Evolutionary conservation across 2,888 invertebrate species (phyloP).

Genomic region (Scaptodrosophila latifasciaeformis): DNA sequence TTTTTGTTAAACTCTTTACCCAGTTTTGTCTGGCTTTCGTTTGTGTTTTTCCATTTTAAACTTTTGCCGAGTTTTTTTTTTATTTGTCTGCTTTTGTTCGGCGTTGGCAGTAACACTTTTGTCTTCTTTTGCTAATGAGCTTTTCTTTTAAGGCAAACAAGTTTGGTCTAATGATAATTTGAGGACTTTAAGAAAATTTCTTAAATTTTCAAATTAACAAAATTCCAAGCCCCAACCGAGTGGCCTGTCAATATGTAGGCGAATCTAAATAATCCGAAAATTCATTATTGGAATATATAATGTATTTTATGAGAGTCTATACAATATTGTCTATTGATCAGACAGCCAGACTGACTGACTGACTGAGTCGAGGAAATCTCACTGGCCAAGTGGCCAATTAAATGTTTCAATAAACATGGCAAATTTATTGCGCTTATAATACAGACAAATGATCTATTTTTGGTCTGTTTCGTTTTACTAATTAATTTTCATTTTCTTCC

Average conservation of each 20-base stretch:
- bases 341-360: too few species aligned
- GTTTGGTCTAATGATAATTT: too few species aligned
- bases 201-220: too few species aligned
- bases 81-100: too few species aligned
- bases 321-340: too few species aligned
- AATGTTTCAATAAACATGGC: constrained; percentile 54
- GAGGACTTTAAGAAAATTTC: too few species aligned
- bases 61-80: constrained; percentile 44
- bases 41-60: constrained; percentile 35
- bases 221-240: too few species aligned
- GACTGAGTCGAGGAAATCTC: too few species aligned
- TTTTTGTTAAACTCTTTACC: constrained; percentile 9
- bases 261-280: neutral
- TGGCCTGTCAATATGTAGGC: neutral
- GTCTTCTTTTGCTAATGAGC: neutral
- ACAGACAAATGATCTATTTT: constrained; percentile 37
- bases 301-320: too few species aligned
- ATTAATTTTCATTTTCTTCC: constrained; percentile 14
- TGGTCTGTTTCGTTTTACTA: constrained; percentile 21
- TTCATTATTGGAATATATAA: too few species aligned
- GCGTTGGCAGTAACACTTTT: too few species aligned
- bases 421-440: constrained; percentile 36
- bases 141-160: too few species aligned
- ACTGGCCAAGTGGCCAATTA: constrained; percentile 43
- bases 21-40: constrained; percentile 27